Conservation (phyloP, 1,140 invertebrate genomes). For the Zaprionus vittiger region DNA sequence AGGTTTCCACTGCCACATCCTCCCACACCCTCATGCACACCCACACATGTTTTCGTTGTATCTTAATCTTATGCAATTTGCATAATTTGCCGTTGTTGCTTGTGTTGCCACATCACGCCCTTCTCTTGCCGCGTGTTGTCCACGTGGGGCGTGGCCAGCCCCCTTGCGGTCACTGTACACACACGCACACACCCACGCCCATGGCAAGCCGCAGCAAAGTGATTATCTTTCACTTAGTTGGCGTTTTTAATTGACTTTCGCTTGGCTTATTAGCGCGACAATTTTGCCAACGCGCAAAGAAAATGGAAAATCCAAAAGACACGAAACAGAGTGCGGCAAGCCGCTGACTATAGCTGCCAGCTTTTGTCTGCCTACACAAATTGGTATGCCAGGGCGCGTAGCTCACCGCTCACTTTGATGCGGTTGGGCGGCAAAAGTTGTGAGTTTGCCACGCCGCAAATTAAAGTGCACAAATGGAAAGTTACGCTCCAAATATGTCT, state of each 20-base stretch:
- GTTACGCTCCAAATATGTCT: conserved; percentile 57
- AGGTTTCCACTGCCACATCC: background rate
- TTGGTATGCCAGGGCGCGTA: conserved; percentile 33
- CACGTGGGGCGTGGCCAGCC: conserved; percentile 6
- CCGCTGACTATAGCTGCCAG: conserved; percentile 46
- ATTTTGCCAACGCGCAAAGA: background rate
- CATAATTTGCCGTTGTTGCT: conserved; percentile 33
- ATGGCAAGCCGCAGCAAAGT: conserved; percentile 20
- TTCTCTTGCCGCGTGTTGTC: background rate
- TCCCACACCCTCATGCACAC: background rate
- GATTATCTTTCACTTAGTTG: conserved; percentile 55
- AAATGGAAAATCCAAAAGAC: conserved; percentile 36
- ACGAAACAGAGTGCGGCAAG: background rate
- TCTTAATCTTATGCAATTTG: conserved; percentile 32
- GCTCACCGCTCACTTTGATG: conserved; percentile 61
- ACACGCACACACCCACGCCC: too few relatives aligned
- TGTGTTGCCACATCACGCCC: background rate
- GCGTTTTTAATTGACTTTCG: conserved; percentile 61
- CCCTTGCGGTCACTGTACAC: conserved; percentile 1
- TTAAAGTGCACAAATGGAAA: conserved; percentile 79
- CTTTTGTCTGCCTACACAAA: conserved; percentile 64
- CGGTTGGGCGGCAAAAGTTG: conserved; percentile 66
- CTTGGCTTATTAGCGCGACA: conserved; percentile 44
- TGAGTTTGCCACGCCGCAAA: conserved; percentile 68
- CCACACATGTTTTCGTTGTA: conserved; percentile 3